Base-by-base conservation (phyloP, 2,797 vertebrate species). In the Lepilemur ruficaudatus region DNA sequence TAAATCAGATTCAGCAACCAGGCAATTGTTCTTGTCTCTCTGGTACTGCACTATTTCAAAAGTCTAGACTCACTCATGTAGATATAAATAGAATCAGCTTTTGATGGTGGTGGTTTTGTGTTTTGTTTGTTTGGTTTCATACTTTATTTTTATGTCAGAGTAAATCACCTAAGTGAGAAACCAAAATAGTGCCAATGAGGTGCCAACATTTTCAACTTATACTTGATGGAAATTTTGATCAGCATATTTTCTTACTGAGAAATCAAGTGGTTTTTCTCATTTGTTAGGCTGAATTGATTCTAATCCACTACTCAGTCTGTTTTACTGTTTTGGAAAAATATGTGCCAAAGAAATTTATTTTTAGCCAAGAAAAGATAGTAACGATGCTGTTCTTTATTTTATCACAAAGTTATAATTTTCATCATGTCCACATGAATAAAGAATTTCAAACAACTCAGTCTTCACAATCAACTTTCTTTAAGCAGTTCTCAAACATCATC, bases 361-460 rank as follows among this genome's bases (percentile, higher is more conserved):
- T 69, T 70, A 86, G 52, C n/a, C 43, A 94, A 93, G 61, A 79
- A 90, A 86, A 81, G 12, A 73, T 11, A 35, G 17, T 48, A 79
- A 79, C 87, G 63, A 76, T 80, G 65, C 38, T 82, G 23, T 81
- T 73, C 78, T 76, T 93, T 48, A 48, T 41, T 88, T 65, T 65
- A 75, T 30, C 80, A 59, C 20, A 89, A 92, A 67, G 73, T 93
- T 92, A 59, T 63, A 25, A 95, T 95, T 93, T 96, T 83, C 52
- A 89, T 95, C 82, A 94, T 69, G 93, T 89, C 32, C 38, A 89
- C 14, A 55, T 87, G 65, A 93, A 86, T 94, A 78, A 87, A 89
- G 69, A 94, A 89, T 95, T 95, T 91, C 69, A 63, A 95, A 86
- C 30, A 55, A 90, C 73, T 91, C 32, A 35, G n/a, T 89, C 67